These are phyloP conservation scores for Megamerina dolium DNA, from an alignment of 2,888 invertebrate genomes.

Conservation along the genomic window DNA sequence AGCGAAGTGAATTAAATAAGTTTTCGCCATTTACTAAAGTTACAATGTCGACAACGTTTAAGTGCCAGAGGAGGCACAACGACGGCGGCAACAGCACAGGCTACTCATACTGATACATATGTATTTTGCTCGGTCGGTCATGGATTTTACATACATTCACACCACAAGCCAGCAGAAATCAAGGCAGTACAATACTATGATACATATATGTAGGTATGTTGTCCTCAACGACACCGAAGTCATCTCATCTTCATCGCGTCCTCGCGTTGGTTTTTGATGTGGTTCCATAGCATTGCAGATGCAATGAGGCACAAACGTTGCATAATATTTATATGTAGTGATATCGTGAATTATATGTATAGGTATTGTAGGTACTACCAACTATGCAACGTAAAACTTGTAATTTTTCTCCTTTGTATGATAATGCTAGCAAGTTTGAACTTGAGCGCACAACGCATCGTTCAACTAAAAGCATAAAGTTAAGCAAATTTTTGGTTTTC, in stretches of 20 bases:
- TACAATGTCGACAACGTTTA: conserved; percentile 24
- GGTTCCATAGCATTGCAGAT: conserved; percentile 27
- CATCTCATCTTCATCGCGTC: too few species aligned
- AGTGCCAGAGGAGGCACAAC: conserved; percentile 13
- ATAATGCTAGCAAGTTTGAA: conserved; percentile 5
- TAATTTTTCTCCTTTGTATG: conserved; percentile 4
- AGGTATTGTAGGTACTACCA: too few species aligned
- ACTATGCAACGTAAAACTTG: too few species aligned
- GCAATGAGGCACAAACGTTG: conserved; percentile 44
- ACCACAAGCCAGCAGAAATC: too few species aligned
- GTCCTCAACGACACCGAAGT: conserved; percentile 3
- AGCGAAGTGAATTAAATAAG: conserved; percentile 48
- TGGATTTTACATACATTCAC: too few species aligned
- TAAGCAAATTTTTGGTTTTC: conserved; percentile 6
- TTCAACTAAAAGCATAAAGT: conserved; percentile 12
- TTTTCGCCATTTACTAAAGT: conserved; percentile 28
- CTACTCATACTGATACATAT: too few species aligned
- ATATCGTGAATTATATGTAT: too few species aligned
- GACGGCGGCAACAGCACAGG: too few species aligned
- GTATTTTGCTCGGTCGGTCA: too few species aligned
- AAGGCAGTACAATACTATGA: too few species aligned
- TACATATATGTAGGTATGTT: too few species aligned
- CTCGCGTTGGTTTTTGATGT: conserved; percentile 17
- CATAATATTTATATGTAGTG: conserved; percentile 42
- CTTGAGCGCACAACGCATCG: conserved; percentile 5